phyloP scores from a whole-genome alignment of 2,888 invertebrate species.

The Axea sp. region DNA sequence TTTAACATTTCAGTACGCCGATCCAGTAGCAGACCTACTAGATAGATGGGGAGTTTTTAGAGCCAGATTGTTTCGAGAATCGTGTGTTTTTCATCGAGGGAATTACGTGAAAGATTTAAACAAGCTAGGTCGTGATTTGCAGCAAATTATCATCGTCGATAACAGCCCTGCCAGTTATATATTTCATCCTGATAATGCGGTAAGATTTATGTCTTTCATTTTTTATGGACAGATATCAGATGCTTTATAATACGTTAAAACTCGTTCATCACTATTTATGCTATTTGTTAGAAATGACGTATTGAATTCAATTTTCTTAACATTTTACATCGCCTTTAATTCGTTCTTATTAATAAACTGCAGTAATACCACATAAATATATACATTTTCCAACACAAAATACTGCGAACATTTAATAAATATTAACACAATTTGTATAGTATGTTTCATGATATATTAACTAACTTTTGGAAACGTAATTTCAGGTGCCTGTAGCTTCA shows the following conservation, averaged over 20 bases:
- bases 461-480: no score
- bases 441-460: no score
- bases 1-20: constrained; percentile 89
- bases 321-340: no score
- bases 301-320: neutral
- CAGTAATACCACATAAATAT: no score
- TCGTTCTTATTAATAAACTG: no score
- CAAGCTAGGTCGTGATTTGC: constrained; percentile 96
- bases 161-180: constrained; percentile 99
- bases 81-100: constrained; percentile 99
- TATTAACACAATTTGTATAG: no score
- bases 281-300: neutral
- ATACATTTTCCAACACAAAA: no score
- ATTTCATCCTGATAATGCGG: constrained; percentile 99
- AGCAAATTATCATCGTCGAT: constrained; percentile 98
- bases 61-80: constrained; percentile 98
- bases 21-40: constrained; percentile 98
- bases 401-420: no score
- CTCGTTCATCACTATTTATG: neutral
- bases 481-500: constrained; percentile 97
- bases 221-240: constrained; percentile 28
- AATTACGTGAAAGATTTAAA: constrained; percentile 99
- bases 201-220: constrained; percentile 82
- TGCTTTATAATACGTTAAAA: constrained; percentile 1
- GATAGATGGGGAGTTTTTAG: constrained; percentile 99